These are phyloP conservation scores for Drosophila kurseongensis DNA, from an alignment of 1,140 invertebrate genomes.

Conservation along the genomic window DNA sequence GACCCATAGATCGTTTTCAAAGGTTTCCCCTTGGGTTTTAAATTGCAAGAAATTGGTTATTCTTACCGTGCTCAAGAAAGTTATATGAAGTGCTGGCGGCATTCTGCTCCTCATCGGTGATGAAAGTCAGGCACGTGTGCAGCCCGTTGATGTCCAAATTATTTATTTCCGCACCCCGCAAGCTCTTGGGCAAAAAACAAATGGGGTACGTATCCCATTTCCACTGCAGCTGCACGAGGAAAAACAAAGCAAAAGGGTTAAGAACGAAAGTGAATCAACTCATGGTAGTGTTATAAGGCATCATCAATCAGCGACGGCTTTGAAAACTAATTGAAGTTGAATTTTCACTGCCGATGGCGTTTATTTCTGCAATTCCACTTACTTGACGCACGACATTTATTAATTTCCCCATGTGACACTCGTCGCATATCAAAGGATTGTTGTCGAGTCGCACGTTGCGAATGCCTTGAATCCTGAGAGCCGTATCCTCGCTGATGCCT, in stretches of 20 bases:
- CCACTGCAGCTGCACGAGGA: constrained; percentile 65
- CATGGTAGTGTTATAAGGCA: neutral
- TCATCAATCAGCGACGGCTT: constrained; percentile 50
- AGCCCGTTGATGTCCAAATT: constrained; percentile 77
- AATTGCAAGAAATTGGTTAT: neutral
- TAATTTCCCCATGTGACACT: constrained; percentile 86
- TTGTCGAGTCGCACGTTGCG: constrained; percentile 86
- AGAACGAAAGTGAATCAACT: constrained; percentile 1
- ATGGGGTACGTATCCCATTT: constrained; percentile 83
- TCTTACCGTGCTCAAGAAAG: constrained; percentile 81
- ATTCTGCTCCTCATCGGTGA: constrained; percentile 83
- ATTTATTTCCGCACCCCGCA: constrained; percentile 81
- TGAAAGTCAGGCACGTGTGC: constrained; percentile 80
- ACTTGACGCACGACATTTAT: constrained; percentile 82
- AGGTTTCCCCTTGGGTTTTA: no score
- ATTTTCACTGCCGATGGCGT: constrained; percentile 10
- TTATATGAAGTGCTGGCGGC: constrained; percentile 84
- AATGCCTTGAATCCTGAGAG: constrained; percentile 85
- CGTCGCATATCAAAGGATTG: constrained; percentile 89
- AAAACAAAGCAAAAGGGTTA: constrained; percentile 7
- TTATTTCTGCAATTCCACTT: constrained; percentile 61
- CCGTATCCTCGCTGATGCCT: constrained; percentile 86
- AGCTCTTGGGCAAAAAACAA: constrained; percentile 81
- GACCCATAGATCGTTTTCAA: no score
- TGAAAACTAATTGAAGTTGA: constrained; percentile 62